A percentile compares a stretch with the other conserved stretches of the same genome.
phyloP scores from a whole-genome alignment of 2,888 invertebrate species.

The Loripinus fragilis region DNA sequence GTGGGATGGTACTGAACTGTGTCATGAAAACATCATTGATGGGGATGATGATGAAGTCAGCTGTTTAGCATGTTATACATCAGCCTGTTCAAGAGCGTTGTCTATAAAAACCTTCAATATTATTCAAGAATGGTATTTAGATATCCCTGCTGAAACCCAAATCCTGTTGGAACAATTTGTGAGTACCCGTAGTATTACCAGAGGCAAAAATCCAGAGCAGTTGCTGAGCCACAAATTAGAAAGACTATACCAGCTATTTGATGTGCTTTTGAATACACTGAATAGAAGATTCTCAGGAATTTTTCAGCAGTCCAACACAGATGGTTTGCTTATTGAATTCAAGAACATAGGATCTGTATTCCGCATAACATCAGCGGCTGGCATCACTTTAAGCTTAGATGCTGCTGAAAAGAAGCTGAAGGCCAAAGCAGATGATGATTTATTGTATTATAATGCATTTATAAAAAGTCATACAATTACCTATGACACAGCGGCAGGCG shows the following conservation, averaged over 20 bases:
- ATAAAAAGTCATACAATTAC: conserved; percentile 29
- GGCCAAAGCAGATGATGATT: conserved; percentile 25
- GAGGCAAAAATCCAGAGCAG: background rate
- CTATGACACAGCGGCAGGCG: conserved; percentile 3
- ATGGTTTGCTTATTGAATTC: conserved; percentile 37
- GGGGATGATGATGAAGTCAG: background rate
- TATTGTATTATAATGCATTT: conserved; percentile 49
- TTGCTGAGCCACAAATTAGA: conserved; percentile 1
- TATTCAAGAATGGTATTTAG: conserved; percentile 16
- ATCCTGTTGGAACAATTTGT: conserved; percentile 14
- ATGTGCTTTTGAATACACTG: background rate
- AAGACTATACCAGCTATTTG: conserved; percentile 11
- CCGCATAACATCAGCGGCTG: conserved; percentile 28
- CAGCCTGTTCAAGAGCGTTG: conserved; percentile 4
- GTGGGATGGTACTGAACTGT: background rate
- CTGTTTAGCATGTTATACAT: conserved; percentile 12
- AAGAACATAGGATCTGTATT: conserved; percentile 38
- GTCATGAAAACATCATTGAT: background rate
- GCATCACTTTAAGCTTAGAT: conserved; percentile 26
- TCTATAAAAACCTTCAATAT: conserved; percentile 3
- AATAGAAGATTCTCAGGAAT: conserved; percentile 20
- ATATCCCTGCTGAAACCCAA: too few relatives aligned
- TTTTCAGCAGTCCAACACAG: conserved; percentile 37
- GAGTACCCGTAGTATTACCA: conserved; percentile 1
- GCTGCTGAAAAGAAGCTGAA: conserved; percentile 31